Percentiles rank a stretch among this genome's conserved stretches.
Evolutionary conservation across 2,888 invertebrate genomes (phyloP).

Genomic region (Epinotia ramella): DNA sequence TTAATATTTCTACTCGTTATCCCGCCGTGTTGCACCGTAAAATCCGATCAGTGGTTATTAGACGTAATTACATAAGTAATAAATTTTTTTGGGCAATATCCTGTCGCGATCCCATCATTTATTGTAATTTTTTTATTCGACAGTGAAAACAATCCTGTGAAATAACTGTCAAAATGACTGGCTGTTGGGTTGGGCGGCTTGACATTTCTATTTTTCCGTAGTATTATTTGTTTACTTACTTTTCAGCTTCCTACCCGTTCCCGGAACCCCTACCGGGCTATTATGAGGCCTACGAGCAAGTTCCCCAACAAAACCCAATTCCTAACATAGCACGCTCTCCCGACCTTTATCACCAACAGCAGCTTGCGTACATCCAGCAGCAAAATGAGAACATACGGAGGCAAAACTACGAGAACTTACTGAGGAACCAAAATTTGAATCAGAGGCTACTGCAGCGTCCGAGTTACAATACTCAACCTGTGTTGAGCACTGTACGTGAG

Average conservation of each 20-base stretch:
- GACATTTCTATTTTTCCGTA: not conserved
- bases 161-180: not conserved
- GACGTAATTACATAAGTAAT: not conserved
- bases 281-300: constrained; percentile 23
- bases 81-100: not conserved
- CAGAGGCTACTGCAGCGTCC: constrained; percentile 22
- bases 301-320: constrained; percentile 15
- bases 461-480: constrained; percentile 26
- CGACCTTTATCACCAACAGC: constrained; percentile 24
- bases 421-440: constrained; percentile 27
- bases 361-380: constrained; percentile 25
- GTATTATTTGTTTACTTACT: not conserved
- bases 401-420: constrained; percentile 41
- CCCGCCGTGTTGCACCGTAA: too few species aligned
- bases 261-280: constrained; percentile 34
- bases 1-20: too few species aligned
- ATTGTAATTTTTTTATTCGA: not conserved
- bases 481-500: constrained; percentile 29
- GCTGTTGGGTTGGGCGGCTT: not conserved
- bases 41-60: not conserved
- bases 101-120: not conserved
- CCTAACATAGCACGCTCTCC: constrained; percentile 46
- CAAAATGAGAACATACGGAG: constrained; percentile 27
- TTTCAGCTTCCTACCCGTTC: constrained; percentile 46
- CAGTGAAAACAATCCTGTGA: not conserved